phyloP scores from a whole-genome alignment of 2,113 vertebrate genomes.

The Forbesichthys papilliferus region DNA sequence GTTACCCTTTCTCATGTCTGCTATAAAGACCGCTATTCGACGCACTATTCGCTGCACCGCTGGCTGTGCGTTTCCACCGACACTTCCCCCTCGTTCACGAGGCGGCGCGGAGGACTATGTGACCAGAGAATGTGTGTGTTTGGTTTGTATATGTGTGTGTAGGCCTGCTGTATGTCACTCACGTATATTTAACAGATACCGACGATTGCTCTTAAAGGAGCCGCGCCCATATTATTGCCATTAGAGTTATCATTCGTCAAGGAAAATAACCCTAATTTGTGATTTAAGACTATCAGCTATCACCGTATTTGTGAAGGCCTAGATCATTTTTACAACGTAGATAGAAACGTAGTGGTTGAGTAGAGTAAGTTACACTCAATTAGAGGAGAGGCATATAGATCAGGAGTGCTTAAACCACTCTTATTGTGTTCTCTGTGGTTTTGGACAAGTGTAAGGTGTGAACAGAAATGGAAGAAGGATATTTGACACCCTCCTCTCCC shows the following conservation, averaged over 20 bases:
- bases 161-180: conserved; percentile 26
- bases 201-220: conserved; percentile 64
- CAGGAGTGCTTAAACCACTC: too few relatives aligned
- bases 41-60: conserved; percentile 43
- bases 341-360: too few relatives aligned
- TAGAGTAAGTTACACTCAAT: too few relatives aligned
- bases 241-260: background rate
- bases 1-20: conserved; percentile 54
- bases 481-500: background rate
- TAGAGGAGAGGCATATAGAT: too few relatives aligned
- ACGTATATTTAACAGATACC: conserved; percentile 57
- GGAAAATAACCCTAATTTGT: conserved; percentile 2
- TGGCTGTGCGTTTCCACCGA: conserved; percentile 26
- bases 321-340: too few relatives aligned
- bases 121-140: background rate
- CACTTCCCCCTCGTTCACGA: conserved; percentile 21
- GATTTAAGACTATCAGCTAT: too few relatives aligned
- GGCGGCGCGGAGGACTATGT: conserved; percentile 7
- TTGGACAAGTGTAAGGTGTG: too few relatives aligned
- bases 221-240: conserved; percentile 58
- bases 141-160: conserved; percentile 7
- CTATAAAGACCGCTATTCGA: conserved; percentile 9
- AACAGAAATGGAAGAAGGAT: background rate
- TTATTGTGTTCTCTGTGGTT: too few relatives aligned
- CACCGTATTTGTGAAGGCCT: too few relatives aligned